A percentile compares a stretch with the other conserved stretches of the same genome.
phyloP scores from a whole-genome alignment of 37 sponge, comb jelly and placozoan species.

The Aplysina aerophoba region DNA sequence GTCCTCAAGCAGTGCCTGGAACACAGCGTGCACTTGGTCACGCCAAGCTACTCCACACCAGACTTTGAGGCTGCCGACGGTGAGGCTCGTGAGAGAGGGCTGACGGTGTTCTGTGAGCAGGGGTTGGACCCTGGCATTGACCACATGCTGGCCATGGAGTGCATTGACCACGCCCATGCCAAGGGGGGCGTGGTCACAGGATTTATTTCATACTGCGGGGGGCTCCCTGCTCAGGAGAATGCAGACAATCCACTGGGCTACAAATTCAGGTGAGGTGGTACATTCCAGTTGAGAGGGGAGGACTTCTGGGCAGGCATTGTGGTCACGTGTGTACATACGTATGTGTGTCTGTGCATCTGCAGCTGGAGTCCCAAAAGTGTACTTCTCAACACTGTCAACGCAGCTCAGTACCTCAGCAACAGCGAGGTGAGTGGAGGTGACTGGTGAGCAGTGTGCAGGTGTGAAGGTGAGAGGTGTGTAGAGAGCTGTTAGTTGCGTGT shows the following conservation, averaged over 20 bases:
- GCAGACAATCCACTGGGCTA: slow-evolving; percentile 91
- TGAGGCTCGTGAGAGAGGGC: slow-evolving; percentile 61
- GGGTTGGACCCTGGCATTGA: slow-evolving; percentile 99
- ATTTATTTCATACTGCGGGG: slow-evolving; percentile 88
- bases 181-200: slow-evolving; percentile 84
- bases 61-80: slow-evolving; percentile 54
- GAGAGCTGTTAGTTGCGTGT: neutral
- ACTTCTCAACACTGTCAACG: slow-evolving; percentile 61
- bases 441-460: neutral
- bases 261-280: slow-evolving; percentile 81
- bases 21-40: slow-evolving; percentile 79
- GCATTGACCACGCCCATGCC: slow-evolving; percentile 79
- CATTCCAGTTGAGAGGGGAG: too few species aligned
- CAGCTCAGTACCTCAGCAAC: slow-evolving; percentile 79
- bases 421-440: slow-evolving; percentile 80
- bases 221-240: slow-evolving; percentile 89
- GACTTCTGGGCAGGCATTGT: too few species aligned
- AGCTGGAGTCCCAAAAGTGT: slow-evolving; percentile 92
- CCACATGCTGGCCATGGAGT: slow-evolving; percentile 95
- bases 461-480: neutral
- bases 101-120: slow-evolving; percentile 88
- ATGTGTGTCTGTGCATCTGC: neutral
- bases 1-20: slow-evolving; percentile 83
- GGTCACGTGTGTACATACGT: too few species aligned
- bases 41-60: slow-evolving; percentile 87